phyloP scores from a whole-genome alignment of 2,888 invertebrate genomes.

The Branchipolynoe longqiensis region DNA sequence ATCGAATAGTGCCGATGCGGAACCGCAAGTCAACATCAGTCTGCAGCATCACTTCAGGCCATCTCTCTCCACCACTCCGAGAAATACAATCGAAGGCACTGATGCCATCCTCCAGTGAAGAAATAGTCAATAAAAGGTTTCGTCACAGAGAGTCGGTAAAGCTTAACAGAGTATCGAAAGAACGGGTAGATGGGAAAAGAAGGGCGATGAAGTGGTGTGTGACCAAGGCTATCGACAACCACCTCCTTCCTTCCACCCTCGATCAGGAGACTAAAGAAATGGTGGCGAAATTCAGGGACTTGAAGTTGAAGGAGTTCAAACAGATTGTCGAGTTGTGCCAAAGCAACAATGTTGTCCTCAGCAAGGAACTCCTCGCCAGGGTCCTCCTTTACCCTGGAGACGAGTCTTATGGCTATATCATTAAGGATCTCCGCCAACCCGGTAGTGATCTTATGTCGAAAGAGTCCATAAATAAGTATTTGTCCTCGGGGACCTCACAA shows the following conservation, averaged over 20 bases:
- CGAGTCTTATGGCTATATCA: slow-evolving; percentile 69
- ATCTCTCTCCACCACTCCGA: slow-evolving; percentile 18
- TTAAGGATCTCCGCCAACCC: slow-evolving; percentile 72
- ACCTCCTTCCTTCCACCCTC: slow-evolving; percentile 76
- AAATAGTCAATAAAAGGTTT: too few relatives aligned
- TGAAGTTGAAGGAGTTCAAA: slow-evolving; percentile 76
- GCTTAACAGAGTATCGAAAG: too few relatives aligned
- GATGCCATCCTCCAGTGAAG: too few relatives aligned
- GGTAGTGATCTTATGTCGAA: slow-evolving; percentile 10
- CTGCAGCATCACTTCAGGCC: too few relatives aligned
- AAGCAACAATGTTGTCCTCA: slow-evolving; percentile 72
- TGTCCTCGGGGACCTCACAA: too few relatives aligned
- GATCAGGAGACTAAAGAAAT: slow-evolving; percentile 73
- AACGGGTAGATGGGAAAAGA: too few relatives aligned
- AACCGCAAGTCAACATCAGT: too few relatives aligned
- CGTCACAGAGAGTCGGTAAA: too few relatives aligned
- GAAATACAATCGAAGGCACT: too few relatives aligned
- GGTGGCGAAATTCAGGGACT: slow-evolving; percentile 76
- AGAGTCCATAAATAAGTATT: neutral
- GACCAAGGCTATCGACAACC: slow-evolving; percentile 77
- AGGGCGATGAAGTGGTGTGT: too few relatives aligned
- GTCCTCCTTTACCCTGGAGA: slow-evolving; percentile 78
- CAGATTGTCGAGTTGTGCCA: slow-evolving; percentile 74
- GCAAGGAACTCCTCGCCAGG: slow-evolving; percentile 73
- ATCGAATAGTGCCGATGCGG: too few relatives aligned